A percentile compares a stretch with the other conserved stretches of the same genome.
Conservation (phyloP, 37 sponge, comb jelly and placozoan genomes). For the Bolinopsis microptera region DNA sequence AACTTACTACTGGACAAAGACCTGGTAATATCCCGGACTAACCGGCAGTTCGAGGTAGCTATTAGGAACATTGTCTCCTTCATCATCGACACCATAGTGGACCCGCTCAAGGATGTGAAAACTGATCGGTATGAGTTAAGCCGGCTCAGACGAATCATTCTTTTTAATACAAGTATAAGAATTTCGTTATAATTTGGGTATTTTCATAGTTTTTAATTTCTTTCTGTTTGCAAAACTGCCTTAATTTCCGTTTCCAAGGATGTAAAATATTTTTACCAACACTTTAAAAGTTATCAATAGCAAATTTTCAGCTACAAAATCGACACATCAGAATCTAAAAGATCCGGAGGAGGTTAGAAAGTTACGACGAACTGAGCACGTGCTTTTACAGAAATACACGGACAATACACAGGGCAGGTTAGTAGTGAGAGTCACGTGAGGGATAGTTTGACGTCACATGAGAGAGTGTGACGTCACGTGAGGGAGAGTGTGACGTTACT, state of each 20-base stretch:
- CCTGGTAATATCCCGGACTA: slow-evolving; percentile 27
- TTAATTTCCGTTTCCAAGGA: no score
- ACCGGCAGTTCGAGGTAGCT: neutral
- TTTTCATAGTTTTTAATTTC: no score
- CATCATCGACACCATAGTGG: slow-evolving; percentile 23
- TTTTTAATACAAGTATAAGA: slow-evolving; percentile 2
- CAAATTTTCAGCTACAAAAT: neutral
- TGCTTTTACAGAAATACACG: neutral
- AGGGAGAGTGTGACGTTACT: neutral
- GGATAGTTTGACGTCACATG: neutral
- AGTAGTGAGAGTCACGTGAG: neutral
- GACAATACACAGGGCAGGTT: neutral
- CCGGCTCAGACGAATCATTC: slow-evolving; percentile 10
- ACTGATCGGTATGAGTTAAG: neutral
- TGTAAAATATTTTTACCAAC: no score
- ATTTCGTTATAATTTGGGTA: neutral
- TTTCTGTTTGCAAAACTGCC: no score
- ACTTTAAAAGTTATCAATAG: no score
- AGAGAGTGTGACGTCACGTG: neutral
- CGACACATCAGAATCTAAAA: neutral
- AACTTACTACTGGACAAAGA: slow-evolving; percentile 33
- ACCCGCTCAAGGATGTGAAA: neutral
- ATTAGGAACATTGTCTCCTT: slow-evolving; percentile 24
- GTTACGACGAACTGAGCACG: neutral
- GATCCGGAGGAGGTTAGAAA: neutral